Evolutionary conservation across 2,113 vertebrate genomes (phyloP).

Genomic region (Lutjanus erythropterus): DNA sequence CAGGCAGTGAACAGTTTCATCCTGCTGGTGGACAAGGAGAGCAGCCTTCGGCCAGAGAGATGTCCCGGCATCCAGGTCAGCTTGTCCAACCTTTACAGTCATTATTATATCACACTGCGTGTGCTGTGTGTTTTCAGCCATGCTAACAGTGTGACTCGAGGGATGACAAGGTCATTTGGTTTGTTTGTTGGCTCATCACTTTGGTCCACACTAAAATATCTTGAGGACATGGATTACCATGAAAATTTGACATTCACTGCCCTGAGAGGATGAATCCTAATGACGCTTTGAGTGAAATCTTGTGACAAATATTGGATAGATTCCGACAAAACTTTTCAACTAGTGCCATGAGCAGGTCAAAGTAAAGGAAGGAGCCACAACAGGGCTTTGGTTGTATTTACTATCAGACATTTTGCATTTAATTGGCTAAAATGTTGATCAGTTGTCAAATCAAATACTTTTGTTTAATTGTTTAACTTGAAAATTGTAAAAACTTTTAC

Average conservation of each 20-base stretch:
- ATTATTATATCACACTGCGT: background rate
- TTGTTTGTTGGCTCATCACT: background rate
- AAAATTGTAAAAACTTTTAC: too few species aligned
- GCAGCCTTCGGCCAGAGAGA: constrained; percentile 77
- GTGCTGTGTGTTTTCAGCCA: background rate
- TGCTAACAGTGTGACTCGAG: too few species aligned
- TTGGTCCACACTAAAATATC: background rate
- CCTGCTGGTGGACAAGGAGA: constrained; percentile 89
- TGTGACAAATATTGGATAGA: too few species aligned
- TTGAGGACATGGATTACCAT: background rate
- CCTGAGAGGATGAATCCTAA: too few species aligned
- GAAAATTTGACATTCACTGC: background rate
- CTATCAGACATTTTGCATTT: too few species aligned
- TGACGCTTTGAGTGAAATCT: background rate
- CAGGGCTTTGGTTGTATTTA: too few species aligned
- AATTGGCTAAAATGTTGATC: too few species aligned
- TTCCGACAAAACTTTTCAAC: background rate
- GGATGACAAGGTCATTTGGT: background rate
- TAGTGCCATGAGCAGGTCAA: background rate
- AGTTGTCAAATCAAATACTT: too few species aligned
- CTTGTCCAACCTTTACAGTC: background rate
- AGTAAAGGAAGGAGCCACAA: too few species aligned
- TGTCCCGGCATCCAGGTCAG: constrained; percentile 87
- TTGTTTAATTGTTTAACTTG: too few species aligned
- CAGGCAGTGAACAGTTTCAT: constrained; percentile 83